phyloP scores from a whole-genome alignment of 2,888 invertebrate species.

The Melinaea marsaeus region DNA sequence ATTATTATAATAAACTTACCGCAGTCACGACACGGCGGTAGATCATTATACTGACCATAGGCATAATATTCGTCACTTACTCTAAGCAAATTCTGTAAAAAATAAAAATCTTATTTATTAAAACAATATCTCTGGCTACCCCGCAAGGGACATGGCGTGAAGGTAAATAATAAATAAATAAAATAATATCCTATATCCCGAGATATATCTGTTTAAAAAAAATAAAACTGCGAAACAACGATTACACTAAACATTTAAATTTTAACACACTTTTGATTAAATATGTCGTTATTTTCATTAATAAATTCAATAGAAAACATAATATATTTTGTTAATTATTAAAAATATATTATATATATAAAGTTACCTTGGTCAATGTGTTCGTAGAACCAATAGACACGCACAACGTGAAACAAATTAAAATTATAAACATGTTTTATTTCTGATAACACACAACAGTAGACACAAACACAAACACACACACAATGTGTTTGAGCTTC shows the following conservation, averaged over 20 bases:
- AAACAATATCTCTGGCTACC: too few relatives aligned
- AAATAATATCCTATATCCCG: too few relatives aligned
- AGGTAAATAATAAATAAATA: too few relatives aligned
- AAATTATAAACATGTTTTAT: constrained; percentile 46
- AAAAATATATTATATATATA: constrained; percentile 16
- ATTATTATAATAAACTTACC: constrained; percentile 41
- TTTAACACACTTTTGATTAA: too few relatives aligned
- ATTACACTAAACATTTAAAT: too few relatives aligned
- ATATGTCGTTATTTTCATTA: too few relatives aligned
- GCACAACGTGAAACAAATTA: constrained; percentile 48
- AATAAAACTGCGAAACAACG: too few relatives aligned
- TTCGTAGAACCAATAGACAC: constrained; percentile 38
- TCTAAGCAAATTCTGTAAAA: constrained; percentile 38
- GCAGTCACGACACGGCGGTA: constrained; percentile 56
- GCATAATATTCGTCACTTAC: constrained; percentile 37
- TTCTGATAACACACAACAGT: constrained; percentile 10
- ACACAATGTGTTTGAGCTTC: constrained; percentile 44
- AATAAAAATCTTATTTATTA: not conserved
- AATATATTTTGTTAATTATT: not conserved
- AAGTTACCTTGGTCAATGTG: constrained; percentile 50
- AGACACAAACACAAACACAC: constrained; percentile 8
- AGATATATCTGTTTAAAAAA: too few relatives aligned
- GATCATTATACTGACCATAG: constrained; percentile 29
- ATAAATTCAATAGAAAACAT: too few relatives aligned
- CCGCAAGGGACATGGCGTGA: too few relatives aligned